Evolutionary conservation across 2,113 vertebrate species (phyloP).

Genomic region (Labeo rohita): DNA sequence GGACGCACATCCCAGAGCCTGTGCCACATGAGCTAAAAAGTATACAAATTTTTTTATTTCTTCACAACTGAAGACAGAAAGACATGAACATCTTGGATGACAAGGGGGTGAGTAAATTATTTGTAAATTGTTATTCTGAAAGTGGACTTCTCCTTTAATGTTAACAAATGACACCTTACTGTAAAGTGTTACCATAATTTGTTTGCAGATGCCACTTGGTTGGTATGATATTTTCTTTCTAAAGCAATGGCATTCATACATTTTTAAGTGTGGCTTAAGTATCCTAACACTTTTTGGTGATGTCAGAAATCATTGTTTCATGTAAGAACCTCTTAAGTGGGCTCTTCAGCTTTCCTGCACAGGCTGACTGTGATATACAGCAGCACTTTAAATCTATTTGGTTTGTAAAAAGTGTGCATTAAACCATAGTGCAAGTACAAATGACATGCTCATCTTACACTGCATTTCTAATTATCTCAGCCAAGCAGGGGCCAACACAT

Average conservation of each 20-base stretch:
- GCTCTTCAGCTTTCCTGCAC: background rate
- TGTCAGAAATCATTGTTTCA: background rate
- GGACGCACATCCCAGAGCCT: no score
- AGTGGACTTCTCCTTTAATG: no score
- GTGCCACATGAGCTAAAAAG: no score
- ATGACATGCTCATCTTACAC: background rate
- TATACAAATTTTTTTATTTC: no score
- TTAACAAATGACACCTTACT: no score
- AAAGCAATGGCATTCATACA: background rate
- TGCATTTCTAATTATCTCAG: conserved; percentile 35
- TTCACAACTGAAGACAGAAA: no score
- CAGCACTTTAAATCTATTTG: conserved; percentile 14
- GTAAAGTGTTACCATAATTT: background rate
- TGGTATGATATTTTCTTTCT: background rate
- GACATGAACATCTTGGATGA: no score
- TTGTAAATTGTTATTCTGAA: no score
- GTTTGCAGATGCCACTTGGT: background rate
- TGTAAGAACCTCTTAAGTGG: conserved; percentile 1
- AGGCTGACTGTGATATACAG: background rate
- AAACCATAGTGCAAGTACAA: background rate
- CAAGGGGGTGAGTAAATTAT: no score
- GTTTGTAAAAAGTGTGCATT: background rate
- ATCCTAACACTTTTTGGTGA: background rate
- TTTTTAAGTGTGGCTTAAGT: background rate
- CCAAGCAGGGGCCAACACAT: conserved; percentile 6